phyloP scores from a whole-genome alignment of 2,888 invertebrate species.

The Silvanus unidentatus region DNA sequence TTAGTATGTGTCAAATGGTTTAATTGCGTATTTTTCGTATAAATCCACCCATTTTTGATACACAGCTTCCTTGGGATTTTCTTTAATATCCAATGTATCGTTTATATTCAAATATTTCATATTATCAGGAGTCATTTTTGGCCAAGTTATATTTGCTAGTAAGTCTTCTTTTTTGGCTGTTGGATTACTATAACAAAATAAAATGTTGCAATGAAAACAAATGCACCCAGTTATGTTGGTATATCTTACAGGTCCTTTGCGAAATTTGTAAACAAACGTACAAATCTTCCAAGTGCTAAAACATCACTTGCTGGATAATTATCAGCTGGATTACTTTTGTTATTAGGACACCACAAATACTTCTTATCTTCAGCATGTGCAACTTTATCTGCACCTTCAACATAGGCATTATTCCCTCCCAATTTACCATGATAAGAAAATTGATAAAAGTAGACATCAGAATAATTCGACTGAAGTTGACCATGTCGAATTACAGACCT shows the following conservation, averaged over 20 bases:
- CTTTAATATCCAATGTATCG: neutral
- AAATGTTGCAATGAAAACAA: too few relatives aligned
- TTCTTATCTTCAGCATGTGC: constrained; percentile 22
- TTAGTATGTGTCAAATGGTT: constrained; percentile 2
- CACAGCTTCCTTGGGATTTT: too few relatives aligned
- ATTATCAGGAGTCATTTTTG: neutral
- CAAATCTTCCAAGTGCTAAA: neutral
- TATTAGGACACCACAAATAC: constrained; percentile 15
- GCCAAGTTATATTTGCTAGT: neutral
- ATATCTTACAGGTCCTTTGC: neutral
- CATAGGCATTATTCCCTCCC: constrained; percentile 14
- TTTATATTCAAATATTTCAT: neutral
- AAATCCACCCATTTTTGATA: too few relatives aligned
- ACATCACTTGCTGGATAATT: neutral
- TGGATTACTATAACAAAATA: constrained; percentile 2
- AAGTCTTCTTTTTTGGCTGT: neutral
- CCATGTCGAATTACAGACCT: neutral
- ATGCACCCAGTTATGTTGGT: neutral
- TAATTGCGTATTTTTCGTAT: too few relatives aligned
- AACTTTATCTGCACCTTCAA: constrained; percentile 22
- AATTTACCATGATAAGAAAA: constrained; percentile 20
- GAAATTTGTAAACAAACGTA: neutral
- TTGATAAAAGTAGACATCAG: too few relatives aligned
- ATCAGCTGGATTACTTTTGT: neutral
- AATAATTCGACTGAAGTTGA: constrained; percentile 4